Evolutionary conservation across 2,797 vertebrate genomes (phyloP), one percentile per base, ranked within the genome.

Genomic region (Rhinogobio ventralis): DNA sequence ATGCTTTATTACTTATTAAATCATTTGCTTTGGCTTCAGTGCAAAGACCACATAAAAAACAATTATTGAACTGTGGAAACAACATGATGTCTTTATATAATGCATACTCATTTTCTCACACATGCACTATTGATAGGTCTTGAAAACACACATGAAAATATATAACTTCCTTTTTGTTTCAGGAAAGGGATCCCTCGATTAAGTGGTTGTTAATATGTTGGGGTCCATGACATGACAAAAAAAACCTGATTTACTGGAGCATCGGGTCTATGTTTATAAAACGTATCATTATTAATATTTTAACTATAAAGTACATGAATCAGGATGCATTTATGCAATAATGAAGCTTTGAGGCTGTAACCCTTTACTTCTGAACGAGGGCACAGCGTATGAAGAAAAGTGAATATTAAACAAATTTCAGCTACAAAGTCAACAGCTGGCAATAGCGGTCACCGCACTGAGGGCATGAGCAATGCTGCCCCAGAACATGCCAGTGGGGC

Each of bases 351-450:
- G 25, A 75, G 42, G 42, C 36, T 64, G 19, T 67, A 28, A n/a
- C 19, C 20, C 25, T 62, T 28, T 28, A 7, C 42, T 82, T 71
- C 28, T 15, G 13, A 62, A 64, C 7, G 72, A 64, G 78, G 72
- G 23, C 33, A 75, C 25, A 68, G 78, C 2, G 67, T 20, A 57
- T 33, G 78, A 89, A 90, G 90, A 84, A 91, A 89, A 89, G 87
- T 77, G 69, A 76, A 91, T 90, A 91, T 89, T 68, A 86, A 91
- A 85, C 86, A 79, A 82, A 89, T 91, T 85, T 86, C 67, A 62
- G 87, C 87, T 85, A 66, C 4, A 89, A 90, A 89, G 91, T 92
- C 91, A 92, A 87, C 93, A 91, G 92, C 93, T 81, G 86, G 82
- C 86, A 69, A 68, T 57, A 84, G 71, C 77, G 69, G 82, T 87